Evolutionary conservation across 2,888 invertebrate species (phyloP).

Genomic region (Apoda limacodes): DNA sequence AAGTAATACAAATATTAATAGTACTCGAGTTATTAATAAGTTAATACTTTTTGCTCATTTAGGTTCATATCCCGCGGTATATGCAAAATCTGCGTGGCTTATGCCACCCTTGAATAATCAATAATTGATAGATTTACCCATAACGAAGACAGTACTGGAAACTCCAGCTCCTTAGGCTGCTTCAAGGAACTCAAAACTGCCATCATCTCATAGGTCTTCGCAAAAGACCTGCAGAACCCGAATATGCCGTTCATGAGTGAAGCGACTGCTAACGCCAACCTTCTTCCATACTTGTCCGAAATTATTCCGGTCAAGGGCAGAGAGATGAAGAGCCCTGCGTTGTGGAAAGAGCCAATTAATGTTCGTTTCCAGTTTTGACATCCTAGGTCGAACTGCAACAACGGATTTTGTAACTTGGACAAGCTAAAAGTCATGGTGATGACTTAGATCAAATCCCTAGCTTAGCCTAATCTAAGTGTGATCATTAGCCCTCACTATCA

Average conservation of each 20-base stretch:
- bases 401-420: too few species aligned
- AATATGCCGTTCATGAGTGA: conserved; percentile 64
- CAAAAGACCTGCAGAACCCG: conserved; percentile 68
- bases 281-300: conserved; percentile 79
- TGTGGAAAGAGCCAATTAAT: conserved; percentile 79
- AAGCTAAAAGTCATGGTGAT: too few species aligned
- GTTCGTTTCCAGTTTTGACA: conserved; percentile 80
- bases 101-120: too few species aligned
- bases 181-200: conserved; percentile 68
- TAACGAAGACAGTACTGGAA: conserved; percentile 70
- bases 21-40: too few species aligned
- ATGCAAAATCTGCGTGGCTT: too few species aligned
- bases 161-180: conserved; percentile 68
- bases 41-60: too few species aligned
- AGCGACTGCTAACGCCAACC: conserved; percentile 67
- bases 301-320: conserved; percentile 77
- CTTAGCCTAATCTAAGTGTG: too few species aligned
- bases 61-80: too few species aligned
- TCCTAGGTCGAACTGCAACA: conserved; percentile 72
- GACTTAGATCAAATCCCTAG: too few species aligned
- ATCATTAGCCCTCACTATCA: too few species aligned
- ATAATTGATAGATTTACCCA: too few species aligned
- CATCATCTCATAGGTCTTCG: conserved; percentile 66
- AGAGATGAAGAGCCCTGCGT: conserved; percentile 77
- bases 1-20: too few species aligned